Percentiles rank a stretch among this genome's conserved stretches.
These are phyloP conservation scores for Spondyliosoma cantharus DNA, from an alignment of 2,797 vertebrate species.

Conservation along the genomic window DNA sequence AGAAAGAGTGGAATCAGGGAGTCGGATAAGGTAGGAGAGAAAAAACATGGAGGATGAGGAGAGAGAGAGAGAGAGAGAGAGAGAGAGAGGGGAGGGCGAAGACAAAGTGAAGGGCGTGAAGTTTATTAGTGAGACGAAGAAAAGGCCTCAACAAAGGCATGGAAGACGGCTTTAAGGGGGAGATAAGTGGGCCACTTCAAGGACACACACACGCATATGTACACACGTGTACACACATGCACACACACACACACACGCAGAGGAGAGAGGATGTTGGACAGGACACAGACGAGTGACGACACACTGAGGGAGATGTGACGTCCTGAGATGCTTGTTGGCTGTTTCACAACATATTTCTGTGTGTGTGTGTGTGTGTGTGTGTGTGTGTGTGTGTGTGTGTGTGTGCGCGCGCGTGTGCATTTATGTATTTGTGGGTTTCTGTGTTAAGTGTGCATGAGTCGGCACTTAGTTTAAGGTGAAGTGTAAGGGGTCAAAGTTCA, in stretches of 20 bases:
- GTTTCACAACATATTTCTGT: slow-evolving; percentile 24
- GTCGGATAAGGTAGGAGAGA: slow-evolving; percentile 71
- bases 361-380: background rate
- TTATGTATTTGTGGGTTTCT: background rate
- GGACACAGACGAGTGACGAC: slow-evolving; percentile 43
- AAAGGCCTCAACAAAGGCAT: slow-evolving; percentile 49
- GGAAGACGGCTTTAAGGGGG: slow-evolving; percentile 37
- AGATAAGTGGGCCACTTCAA: slow-evolving; percentile 75
- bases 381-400: background rate
- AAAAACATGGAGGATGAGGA: background rate
- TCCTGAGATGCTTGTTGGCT: slow-evolving; percentile 15
- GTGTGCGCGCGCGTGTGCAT: slow-evolving; percentile 1
- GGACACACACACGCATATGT: slow-evolving; percentile 56
- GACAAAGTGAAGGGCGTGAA: slow-evolving; percentile 65
- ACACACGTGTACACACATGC: slow-evolving; percentile 14
- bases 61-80: background rate
- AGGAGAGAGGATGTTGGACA: slow-evolving; percentile 35
- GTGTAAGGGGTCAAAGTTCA: slow-evolving; percentile 38
- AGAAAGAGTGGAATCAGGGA: slow-evolving; percentile 67
- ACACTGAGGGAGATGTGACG: slow-evolving; percentile 11
- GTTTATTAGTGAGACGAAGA: slow-evolving; percentile 61
- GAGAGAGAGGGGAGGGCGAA: slow-evolving; percentile 23
- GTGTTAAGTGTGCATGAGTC: background rate
- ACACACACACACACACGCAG: slow-evolving; percentile 11
- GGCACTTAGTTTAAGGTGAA: background rate